Base-by-base conservation (phyloP, 2,888 invertebrate genomes). In the Patella caerulea region DNA sequence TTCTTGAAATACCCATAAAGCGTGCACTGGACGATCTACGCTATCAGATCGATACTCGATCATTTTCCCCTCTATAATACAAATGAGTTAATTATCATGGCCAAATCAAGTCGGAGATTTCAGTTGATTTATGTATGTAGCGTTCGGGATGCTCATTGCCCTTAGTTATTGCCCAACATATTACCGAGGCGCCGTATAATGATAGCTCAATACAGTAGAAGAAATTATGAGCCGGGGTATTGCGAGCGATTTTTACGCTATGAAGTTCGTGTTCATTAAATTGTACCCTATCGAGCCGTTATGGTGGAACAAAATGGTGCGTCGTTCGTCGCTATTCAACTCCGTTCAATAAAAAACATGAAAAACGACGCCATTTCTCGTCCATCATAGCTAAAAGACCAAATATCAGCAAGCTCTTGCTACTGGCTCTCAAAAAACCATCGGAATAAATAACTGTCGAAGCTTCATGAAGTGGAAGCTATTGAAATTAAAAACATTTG, bases 1-100 rank as follows among this genome's bases (percentile, higher is more conserved):
- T 45, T 45, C 45, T 45, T 45, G 45, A 45, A 45, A 45, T 45
- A 45, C 9, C 45, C 9, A 45, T 45, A 9, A 45, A 7, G 1
- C 9, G 45, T 45, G 45, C 9, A 45, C 45, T 45, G 45, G 45
- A 7, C 45, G 45, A 45, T 45, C 45, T 45, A 45, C 7, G 45
- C 65, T 65, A 65, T 12, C 12, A 24, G 24, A 65, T 65, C 65
- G 14, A 65, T 65, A 65, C 24, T 65, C 65, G 65, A 82, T 82
- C 81, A 83, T 83, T 83, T 82, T 81, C 82, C 78, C 82, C 81
- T 83, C 83, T 83, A 83, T 83, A 82, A 81, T 82, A 83, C 83
- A 83, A 83, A 83, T 83, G 81, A 82, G 82, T 83, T 83, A 82
- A 83, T 83, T 83, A 83, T 81, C 81, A 79, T 74, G 80, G 81